Conservation (phyloP, 1,140 invertebrate species). For the Drosophila kepulauana region DNA sequence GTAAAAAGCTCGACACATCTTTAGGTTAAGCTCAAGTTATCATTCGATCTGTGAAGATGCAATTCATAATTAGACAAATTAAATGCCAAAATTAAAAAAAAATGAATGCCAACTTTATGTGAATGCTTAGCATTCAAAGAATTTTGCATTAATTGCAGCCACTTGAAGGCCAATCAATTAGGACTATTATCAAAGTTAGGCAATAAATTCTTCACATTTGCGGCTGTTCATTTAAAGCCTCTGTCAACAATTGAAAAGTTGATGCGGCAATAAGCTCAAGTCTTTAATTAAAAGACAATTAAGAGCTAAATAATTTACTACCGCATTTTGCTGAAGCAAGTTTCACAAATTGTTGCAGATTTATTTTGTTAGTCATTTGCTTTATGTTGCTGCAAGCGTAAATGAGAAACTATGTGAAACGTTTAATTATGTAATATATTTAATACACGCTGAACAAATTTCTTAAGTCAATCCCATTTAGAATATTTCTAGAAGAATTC, state of each 20-base stretch:
- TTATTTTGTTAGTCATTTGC: no score
- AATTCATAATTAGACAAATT: not conserved
- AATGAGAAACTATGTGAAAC: no score
- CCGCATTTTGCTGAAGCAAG: no score
- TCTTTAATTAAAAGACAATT: not conserved
- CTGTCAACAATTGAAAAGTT: not conserved
- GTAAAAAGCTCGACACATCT: not conserved
- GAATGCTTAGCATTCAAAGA: not conserved
- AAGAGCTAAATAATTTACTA: no score
- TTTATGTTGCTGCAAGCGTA: no score
- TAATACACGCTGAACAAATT: no score
- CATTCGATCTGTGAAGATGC: not conserved
- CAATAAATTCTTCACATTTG: not conserved
- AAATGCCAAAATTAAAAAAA: not conserved
- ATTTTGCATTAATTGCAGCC: not conserved
- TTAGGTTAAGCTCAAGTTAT: not conserved
- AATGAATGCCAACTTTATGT: not conserved
- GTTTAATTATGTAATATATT: no score
- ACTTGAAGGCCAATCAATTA: slow-evolving; percentile 1
- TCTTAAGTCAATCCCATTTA: no score
- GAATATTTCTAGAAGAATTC: no score
- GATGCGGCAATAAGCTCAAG: not conserved
- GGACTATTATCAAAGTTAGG: not conserved
- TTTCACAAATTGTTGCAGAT: no score
- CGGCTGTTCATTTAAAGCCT: not conserved